Percentiles rank a stretch among this genome's conserved stretches.
phyloP scores from a whole-genome alignment of 2,113 vertebrate species.

The Ceyx margarethae region DNA sequence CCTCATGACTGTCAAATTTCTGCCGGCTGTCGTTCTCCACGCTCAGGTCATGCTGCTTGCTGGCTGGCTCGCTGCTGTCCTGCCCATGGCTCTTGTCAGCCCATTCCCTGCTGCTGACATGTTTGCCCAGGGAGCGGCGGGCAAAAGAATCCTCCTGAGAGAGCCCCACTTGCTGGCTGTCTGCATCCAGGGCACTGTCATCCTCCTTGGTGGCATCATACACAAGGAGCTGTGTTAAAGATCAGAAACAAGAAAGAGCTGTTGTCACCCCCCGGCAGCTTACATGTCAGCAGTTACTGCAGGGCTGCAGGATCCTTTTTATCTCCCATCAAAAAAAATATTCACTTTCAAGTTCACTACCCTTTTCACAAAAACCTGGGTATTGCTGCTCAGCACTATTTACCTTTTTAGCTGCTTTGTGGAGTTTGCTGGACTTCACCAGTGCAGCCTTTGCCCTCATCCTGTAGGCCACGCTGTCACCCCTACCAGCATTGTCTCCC shows the following conservation, averaged over 20 bases:
- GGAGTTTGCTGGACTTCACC: slow-evolving; percentile 3
- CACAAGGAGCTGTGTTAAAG: slow-evolving; percentile 27
- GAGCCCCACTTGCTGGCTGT: not conserved
- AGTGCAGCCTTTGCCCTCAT: not conserved
- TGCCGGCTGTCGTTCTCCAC: slow-evolving; percentile 44
- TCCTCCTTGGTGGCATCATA: slow-evolving; percentile 47
- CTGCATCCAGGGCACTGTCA: not conserved
- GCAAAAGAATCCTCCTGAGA: not conserved
- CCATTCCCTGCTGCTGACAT: not conserved
- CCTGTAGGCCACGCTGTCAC: slow-evolving; percentile 65
- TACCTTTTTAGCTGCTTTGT: slow-evolving; percentile 58
- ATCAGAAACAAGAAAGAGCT: not conserved
- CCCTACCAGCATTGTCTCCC: slow-evolving; percentile 55
- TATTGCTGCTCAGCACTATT: not conserved
- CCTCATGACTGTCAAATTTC: not conserved
- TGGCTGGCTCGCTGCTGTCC: slow-evolving; percentile 51
- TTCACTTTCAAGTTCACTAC: not conserved
- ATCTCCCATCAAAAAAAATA: not conserved
- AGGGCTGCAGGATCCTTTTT: not conserved
- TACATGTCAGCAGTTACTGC: too few species aligned
- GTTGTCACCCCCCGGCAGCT: not conserved
- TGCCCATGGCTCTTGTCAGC: not conserved
- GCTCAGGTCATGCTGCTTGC: not conserved
- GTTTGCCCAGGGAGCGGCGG: not conserved
- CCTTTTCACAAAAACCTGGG: not conserved